Base-by-base conservation (phyloP, 2,797 vertebrate genomes). In the Paedocypris micromegethes region DNA sequence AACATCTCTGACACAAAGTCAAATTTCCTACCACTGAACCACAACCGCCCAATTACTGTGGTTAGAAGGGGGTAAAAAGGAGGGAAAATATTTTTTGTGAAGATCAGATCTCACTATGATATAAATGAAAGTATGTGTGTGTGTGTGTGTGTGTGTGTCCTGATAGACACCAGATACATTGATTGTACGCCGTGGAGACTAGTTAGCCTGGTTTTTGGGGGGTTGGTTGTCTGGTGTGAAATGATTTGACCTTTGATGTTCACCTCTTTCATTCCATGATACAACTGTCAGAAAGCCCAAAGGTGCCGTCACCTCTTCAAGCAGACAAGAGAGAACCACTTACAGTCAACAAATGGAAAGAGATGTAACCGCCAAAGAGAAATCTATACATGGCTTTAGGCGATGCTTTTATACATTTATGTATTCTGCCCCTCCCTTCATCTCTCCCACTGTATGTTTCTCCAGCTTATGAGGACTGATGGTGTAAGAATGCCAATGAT, bases 271-370 rank as follows among this genome's bases (percentile, higher is more conserved):
- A 60, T 55, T 51, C 46, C 51, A 46, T 43, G 40, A 58, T 69
- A 55, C 68, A 58, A 43, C 39, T 57, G 68, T 64, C 68, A 70
- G 68, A 70, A 46, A 63, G 59, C 52, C 68, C 60, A 63, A 70
- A 64, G 68, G 60, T 70, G 60, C 53, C 57, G 68, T 70, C 68
- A 58, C 68, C 68, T 70, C 53, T 56, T 64, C 53, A 64, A 44
- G 46, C 61, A 64, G 59, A 70, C 68, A 50, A 70, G 68, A 70
- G 68, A 70, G 40, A 58, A 64, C 53, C 52, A 58, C 68, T 70
- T 70, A 64, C 47, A 63, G 53, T 70, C 68, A 63, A 70, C 68
- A 64, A 64, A 70, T 70, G 60, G 58, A 70, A 69, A 70, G 60
- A 70, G 68, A 57, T 58, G 53, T 70, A 70, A 50, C 68, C 50